phyloP scores from a whole-genome alignment of 2,888 invertebrate genomes.

The Eueremaeus valkanovi region DNA sequence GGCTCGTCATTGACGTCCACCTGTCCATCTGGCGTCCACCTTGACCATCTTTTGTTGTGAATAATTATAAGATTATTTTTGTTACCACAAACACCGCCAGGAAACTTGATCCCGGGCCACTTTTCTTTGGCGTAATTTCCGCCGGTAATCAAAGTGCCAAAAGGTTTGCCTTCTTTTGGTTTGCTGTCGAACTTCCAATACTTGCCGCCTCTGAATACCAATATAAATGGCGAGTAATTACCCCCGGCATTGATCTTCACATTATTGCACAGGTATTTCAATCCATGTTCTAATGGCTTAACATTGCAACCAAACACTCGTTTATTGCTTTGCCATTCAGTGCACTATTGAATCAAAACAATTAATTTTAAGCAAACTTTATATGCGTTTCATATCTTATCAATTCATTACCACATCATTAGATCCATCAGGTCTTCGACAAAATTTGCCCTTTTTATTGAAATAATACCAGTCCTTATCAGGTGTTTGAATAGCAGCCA shows the following conservation, averaged over 20 bases:
- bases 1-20: background rate
- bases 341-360: background rate
- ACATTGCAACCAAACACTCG: background rate
- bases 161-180: background rate
- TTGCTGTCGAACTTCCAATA: background rate
- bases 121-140: background rate
- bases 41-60: background rate
- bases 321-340: background rate
- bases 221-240: background rate
- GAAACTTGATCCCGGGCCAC: constrained; percentile 30
- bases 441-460: constrained; percentile 5
- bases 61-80: background rate
- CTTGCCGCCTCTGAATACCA: constrained; percentile 18
- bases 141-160: background rate
- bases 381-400: background rate
- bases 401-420: background rate
- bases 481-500: background rate
- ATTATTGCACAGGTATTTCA: background rate
- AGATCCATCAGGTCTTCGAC: background rate
- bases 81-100: background rate
- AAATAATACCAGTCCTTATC: constrained; percentile 17
- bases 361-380: no score
- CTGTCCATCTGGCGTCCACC: background rate
- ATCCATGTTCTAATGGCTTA: no score
- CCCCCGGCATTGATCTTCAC: background rate